phyloP scores from a whole-genome alignment of 2,888 invertebrate species.

The Coelopa pilipes region DNA sequence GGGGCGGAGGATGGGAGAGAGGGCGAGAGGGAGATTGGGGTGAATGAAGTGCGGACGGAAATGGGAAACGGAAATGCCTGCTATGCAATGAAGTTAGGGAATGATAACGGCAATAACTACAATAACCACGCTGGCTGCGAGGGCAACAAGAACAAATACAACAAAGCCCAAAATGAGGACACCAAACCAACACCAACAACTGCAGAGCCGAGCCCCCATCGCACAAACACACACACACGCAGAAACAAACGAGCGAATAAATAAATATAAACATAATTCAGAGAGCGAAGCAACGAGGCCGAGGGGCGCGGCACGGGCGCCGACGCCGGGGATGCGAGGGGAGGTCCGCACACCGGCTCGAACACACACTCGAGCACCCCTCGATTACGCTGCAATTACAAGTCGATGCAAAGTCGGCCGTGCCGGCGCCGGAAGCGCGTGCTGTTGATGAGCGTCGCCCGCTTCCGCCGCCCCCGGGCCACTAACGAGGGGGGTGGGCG shows the following conservation, averaged over 20 bases:
- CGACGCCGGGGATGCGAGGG: neutral
- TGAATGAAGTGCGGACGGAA: neutral
- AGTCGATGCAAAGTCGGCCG: neutral
- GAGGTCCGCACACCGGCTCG: neutral
- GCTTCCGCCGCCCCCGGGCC: neutral
- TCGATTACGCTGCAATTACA: neutral
- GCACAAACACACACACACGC: neutral
- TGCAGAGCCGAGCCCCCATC: neutral
- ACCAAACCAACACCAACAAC: neutral
- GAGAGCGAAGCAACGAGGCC: neutral
- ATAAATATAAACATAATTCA: constrained; percentile 16
- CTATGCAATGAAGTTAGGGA: no score
- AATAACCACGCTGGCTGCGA: neutral
- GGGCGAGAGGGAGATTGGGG: neutral
- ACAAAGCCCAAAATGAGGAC: neutral
- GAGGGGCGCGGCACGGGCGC: no score
- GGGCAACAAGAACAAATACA: neutral
- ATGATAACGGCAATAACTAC: no score
- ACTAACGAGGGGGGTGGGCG: neutral
- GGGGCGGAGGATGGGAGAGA: neutral
- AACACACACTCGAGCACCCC: neutral
- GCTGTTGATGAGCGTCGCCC: neutral
- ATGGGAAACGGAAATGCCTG: no score
- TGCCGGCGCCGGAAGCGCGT: neutral
- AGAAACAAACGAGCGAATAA: constrained; percentile 5